phyloP scores from a whole-genome alignment of 1,140 invertebrate genomes.

The Temnothorax longispinosus region DNA sequence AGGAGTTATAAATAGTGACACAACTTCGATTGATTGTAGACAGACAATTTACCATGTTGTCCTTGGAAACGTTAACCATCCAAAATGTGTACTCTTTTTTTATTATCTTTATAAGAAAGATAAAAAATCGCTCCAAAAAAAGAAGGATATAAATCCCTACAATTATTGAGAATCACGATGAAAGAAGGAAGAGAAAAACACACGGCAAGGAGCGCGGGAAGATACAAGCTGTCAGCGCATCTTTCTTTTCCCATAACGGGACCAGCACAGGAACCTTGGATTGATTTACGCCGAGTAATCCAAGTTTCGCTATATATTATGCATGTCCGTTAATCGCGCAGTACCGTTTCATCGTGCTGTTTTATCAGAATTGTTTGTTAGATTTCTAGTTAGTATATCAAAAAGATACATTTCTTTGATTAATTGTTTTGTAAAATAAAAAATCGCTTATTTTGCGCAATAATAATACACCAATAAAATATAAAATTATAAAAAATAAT shows the following conservation, averaged over 20 bases:
- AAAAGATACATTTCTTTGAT: not conserved
- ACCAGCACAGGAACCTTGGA: slow-evolving; percentile 44
- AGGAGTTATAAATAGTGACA: not conserved
- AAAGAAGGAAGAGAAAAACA: slow-evolving; percentile 64
- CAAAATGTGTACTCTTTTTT: not conserved
- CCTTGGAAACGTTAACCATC: not conserved
- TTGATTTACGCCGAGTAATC: slow-evolving; percentile 63
- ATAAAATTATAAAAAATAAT: not conserved
- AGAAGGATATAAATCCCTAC: slow-evolving; percentile 50
- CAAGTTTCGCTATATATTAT: slow-evolving; percentile 37
- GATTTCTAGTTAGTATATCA: not conserved
- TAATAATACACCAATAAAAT: not conserved
- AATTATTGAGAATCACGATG: slow-evolving; percentile 5
- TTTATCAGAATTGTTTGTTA: not conserved
- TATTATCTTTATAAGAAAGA: not conserved
- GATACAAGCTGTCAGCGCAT: slow-evolving; percentile 57
- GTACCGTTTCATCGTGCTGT: not conserved
- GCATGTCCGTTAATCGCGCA: not conserved
- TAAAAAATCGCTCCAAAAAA: not conserved
- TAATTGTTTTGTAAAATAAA: not conserved
- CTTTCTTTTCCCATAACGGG: slow-evolving; percentile 72
- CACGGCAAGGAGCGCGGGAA: slow-evolving; percentile 52
- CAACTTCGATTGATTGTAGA: not conserved
- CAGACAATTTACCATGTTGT: not conserved
- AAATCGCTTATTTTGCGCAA: not conserved